Evolutionary conservation across 2,797 vertebrate genomes (phyloP).

Genomic region (Malacoraja senta): DNA sequence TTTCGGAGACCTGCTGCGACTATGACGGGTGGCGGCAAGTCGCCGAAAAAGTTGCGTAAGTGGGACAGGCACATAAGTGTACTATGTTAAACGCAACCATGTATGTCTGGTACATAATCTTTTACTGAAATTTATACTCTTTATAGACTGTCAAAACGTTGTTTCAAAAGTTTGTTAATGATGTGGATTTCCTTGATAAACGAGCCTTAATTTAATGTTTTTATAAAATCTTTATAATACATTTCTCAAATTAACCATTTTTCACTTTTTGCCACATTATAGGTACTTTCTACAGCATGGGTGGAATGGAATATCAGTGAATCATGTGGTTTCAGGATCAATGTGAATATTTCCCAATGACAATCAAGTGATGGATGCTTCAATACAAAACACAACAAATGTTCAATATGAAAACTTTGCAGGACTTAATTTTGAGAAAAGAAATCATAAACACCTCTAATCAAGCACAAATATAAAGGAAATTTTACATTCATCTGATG

Average conservation of each 20-base stretch:
- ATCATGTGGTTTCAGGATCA: neutral
- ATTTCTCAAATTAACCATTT: neutral
- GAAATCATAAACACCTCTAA: neutral
- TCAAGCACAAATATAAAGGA: constrained; percentile 28
- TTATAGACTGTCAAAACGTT: neutral
- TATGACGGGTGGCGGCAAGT: too few species aligned
- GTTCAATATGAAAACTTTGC: constrained; percentile 24
- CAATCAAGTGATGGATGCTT: neutral
- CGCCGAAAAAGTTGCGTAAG: too few species aligned
- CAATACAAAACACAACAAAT: neutral
- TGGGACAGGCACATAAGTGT: neutral
- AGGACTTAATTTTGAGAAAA: constrained; percentile 27
- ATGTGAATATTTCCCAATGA: constrained; percentile 4
- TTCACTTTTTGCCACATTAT: constrained; percentile 9
- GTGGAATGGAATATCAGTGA: neutral
- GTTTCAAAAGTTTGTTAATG: neutral
- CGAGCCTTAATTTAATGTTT: neutral
- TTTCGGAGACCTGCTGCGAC: too few species aligned
- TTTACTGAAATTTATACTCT: constrained; percentile 11
- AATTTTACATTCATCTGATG: constrained; percentile 13
- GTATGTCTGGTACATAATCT: neutral
- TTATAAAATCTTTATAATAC: constrained; percentile 8
- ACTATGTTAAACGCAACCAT: constrained; percentile 12
- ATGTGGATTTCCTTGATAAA: neutral
- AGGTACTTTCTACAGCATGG: neutral